Evolutionary conservation across 2,888 invertebrate species (phyloP).

Genomic region (Resseliella maxima): DNA sequence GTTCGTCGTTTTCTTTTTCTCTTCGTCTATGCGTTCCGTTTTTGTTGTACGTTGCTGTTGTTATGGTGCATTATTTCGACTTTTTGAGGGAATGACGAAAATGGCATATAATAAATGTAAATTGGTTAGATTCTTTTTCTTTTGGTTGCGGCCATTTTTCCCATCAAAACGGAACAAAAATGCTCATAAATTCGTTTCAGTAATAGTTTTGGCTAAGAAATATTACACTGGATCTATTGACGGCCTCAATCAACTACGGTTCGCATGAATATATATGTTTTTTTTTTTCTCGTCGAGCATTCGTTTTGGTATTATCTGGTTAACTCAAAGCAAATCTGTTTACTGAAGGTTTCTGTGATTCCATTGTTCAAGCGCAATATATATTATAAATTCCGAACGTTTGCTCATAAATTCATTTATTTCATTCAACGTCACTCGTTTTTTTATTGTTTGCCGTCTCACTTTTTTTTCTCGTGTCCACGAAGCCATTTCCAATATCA

Average conservation of each 20-base stretch:
- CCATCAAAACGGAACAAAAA: conserved; percentile 41
- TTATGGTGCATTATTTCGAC: conserved; percentile 14
- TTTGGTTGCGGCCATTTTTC: neutral
- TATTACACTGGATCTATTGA: conserved; percentile 20
- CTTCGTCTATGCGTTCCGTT: neutral
- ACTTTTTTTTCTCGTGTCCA: neutral
- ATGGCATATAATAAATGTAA: conserved; percentile 45
- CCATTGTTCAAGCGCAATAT: neutral
- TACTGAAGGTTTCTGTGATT: neutral
- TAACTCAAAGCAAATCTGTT: conserved; percentile 27
- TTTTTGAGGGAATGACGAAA: conserved; percentile 7
- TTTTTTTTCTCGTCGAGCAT: neutral
- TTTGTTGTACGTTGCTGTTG: neutral
- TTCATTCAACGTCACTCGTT: conserved; percentile 27
- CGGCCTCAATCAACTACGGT: neutral
- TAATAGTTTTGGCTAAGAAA: conserved; percentile 38
- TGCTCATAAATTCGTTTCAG: conserved; percentile 36
- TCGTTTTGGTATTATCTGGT: neutral
- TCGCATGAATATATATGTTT: neutral
- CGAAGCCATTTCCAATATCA: conserved; percentile 39
- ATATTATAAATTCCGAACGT: conserved; percentile 50
- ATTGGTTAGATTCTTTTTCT: conserved; percentile 19
- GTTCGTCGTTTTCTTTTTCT: neutral
- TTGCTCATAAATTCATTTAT: conserved; percentile 39
- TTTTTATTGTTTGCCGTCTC: neutral